Evolutionary conservation across 2,113 vertebrate species (phyloP).

Genomic region (Triplophysa rosa): DNA sequence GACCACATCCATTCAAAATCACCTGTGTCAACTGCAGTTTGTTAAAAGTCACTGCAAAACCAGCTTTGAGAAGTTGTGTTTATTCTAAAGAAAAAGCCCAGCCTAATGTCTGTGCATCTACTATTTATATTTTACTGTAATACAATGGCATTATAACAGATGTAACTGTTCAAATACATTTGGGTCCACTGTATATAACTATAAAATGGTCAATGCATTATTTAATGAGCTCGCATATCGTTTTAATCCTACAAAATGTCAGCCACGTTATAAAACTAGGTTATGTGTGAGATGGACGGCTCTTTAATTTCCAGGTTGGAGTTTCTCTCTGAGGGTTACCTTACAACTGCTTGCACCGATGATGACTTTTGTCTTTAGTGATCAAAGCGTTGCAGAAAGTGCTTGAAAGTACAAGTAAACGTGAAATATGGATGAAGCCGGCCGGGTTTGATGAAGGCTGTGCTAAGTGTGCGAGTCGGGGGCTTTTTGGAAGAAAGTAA

Average conservation of each 20-base stretch:
- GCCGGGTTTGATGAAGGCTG: conserved; percentile 53
- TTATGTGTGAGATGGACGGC: conserved; percentile 39
- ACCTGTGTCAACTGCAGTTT: no score
- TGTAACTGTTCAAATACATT: neutral
- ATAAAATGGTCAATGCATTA: neutral
- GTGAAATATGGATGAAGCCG: conserved; percentile 63
- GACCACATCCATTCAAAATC: no score
- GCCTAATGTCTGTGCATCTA: no score
- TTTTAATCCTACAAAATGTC: neutral
- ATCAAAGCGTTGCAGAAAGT: conserved; percentile 57
- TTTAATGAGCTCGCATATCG: neutral
- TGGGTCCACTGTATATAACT: neutral
- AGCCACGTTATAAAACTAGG: conserved; percentile 24
- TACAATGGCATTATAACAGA: no score
- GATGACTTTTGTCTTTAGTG: conserved; percentile 57
- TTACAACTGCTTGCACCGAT: conserved; percentile 48
- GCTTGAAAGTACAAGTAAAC: conserved; percentile 59
- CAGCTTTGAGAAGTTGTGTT: no score
- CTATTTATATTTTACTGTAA: no score
- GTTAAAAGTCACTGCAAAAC: no score
- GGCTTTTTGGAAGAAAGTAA: conserved; percentile 41
- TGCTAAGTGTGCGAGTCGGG: conserved; percentile 52
- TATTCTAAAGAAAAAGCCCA: no score
- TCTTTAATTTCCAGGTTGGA: conserved; percentile 45
- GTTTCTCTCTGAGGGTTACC: conserved; percentile 46